Base-by-base conservation (phyloP, 2,797 vertebrate genomes). In the Garrulus glandarius region DNA sequence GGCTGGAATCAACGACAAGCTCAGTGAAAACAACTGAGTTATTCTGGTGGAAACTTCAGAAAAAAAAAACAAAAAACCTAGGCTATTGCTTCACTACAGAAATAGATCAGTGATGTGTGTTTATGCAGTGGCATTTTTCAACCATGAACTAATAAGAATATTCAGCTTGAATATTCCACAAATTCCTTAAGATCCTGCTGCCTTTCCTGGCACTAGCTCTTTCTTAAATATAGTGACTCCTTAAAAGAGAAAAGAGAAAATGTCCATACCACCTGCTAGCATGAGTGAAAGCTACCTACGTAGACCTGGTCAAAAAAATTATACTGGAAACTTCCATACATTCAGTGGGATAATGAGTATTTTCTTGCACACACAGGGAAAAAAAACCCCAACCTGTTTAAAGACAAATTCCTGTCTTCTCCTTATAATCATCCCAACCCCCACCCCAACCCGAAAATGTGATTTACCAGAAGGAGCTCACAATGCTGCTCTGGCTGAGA, bases 391-490 rank as follows among this genome's bases (percentile, higher is more conserved):
- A 87, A 84, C 23, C 27, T 86, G 77, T 71, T 90, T 70, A 85
- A 95, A 93, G 85, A 70, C 24, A 83, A 71, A 92, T 86, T 91
- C 69, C 57, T 85, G 55, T 68, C 91, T 89, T 88, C 44, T 76
- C 61, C 64, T 63, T 34, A 13, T 57, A 67, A 88, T 75, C 78
- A 65, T 67, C 76, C 71, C 84, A 91, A 70, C 74, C 71, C 59
- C 89, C 88, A 78, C 39, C 68, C 60, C 84, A 89, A 37, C 69
- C 80, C 49, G 3, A 92, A 96, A 98, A 95, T 80, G 77, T 81
- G 63, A 96, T 97, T 98, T 95, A 95, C 91, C 95, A 96, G 96
- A 96, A 97, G 95, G 91, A 94, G 69, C 91, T 53, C 84, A 93
- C 94, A 87, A 81, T 87, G 76, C 92, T 93, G 89, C 88, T 96